phyloP scores from a whole-genome alignment of 2,797 vertebrate genomes.

The Tapera naevia region DNA sequence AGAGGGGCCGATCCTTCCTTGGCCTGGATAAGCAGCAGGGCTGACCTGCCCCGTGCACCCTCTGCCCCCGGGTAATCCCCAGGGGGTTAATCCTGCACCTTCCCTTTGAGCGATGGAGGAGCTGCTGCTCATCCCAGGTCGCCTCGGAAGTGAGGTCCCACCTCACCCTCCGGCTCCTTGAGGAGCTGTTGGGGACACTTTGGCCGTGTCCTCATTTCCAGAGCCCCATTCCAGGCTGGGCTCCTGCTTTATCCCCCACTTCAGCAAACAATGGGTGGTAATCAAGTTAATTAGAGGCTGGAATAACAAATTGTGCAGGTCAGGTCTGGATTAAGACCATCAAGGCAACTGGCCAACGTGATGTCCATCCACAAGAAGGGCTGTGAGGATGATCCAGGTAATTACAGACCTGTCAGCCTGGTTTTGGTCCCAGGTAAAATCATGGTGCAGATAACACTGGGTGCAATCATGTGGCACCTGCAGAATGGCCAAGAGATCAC shows the following conservation, averaged over 20 bases:
- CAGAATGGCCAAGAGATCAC: too few species aligned
- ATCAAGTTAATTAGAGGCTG: neutral
- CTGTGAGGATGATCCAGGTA: too few species aligned
- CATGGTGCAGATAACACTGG: too few species aligned
- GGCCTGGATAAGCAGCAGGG: neutral
- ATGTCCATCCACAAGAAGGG: too few species aligned
- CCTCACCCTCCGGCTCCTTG: neutral
- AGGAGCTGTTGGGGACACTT: neutral
- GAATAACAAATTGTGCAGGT: accelerated
- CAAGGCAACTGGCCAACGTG: too few species aligned
- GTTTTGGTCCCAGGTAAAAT: too few species aligned
- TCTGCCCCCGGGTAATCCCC: neutral
- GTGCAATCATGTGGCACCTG: too few species aligned
- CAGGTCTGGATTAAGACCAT: neutral
- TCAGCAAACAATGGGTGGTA: accelerated
- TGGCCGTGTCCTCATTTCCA: accelerated
- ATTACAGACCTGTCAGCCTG: too few species aligned
- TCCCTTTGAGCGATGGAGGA: too few species aligned
- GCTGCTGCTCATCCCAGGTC: neutral
- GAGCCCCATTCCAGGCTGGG: neutral
- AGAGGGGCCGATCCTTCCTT: neutral
- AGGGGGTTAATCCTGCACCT: neutral
- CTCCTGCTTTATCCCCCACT: neutral
- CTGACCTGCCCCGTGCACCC: neutral
- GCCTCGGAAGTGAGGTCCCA: neutral